Percentiles rank a stretch among this genome's conserved stretches.
Evolutionary conservation across 1,140 invertebrate species (phyloP).

Genomic region (Drosophila arizonae): DNA sequence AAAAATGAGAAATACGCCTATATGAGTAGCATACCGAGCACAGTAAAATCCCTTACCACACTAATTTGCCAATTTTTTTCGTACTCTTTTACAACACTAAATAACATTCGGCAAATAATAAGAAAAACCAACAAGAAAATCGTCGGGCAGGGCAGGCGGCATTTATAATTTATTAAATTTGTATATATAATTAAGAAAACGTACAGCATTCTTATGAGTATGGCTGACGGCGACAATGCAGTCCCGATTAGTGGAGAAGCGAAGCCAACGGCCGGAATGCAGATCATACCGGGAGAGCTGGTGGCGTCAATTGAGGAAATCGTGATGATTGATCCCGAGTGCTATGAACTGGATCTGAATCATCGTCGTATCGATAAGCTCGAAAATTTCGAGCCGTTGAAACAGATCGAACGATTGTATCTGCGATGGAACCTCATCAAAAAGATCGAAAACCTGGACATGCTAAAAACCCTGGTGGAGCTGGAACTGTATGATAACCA

Average conservation of each 20-base stretch:
- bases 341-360: slow-evolving; percentile 88
- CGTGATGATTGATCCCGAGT: slow-evolving; percentile 77
- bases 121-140: slow-evolving; percentile 30
- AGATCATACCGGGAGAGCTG: slow-evolving; percentile 60
- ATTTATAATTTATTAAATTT: slow-evolving; percentile 35
- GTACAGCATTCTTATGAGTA: slow-evolving; percentile 32
- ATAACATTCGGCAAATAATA: slow-evolving; percentile 2
- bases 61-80: not conserved
- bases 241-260: slow-evolving; percentile 27
- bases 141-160: slow-evolving; percentile 29
- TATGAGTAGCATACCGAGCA: slow-evolving; percentile 6
- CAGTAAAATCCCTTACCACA: not conserved
- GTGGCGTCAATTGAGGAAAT: slow-evolving; percentile 71
- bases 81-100: slow-evolving; percentile 11
- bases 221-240: slow-evolving; percentile 64
- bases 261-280: slow-evolving; percentile 55
- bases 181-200: slow-evolving; percentile 12
- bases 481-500: slow-evolving; percentile 99
- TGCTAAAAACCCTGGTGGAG: slow-evolving; percentile 89
- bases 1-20: no score
- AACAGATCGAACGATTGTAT: slow-evolving; percentile 89
- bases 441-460: slow-evolving; percentile 94
- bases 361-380: slow-evolving; percentile 92
- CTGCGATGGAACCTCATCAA: slow-evolving; percentile 97
- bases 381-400: slow-evolving; percentile 91